These are phyloP conservation scores for Mormyrus hasselquistii DNA, from an alignment of 2,797 vertebrate species.

Conservation along the genomic window DNA sequence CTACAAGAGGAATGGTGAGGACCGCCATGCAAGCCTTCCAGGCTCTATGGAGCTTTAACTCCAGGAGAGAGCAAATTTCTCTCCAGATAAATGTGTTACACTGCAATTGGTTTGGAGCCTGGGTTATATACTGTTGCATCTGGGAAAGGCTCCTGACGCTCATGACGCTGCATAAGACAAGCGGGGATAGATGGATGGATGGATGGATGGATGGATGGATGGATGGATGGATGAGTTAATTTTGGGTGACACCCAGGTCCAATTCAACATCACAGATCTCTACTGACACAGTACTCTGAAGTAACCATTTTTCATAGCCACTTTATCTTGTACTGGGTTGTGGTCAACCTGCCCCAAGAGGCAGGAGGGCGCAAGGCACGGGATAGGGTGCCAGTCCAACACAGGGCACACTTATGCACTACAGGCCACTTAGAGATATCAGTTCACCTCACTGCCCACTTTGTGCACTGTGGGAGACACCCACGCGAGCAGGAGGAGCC, in stretches of 20 bases:
- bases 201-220: background rate
- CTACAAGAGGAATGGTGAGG: constrained; percentile 83
- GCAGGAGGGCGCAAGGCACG: background rate
- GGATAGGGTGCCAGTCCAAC: background rate
- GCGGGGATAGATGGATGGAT: background rate
- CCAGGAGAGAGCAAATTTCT: background rate
- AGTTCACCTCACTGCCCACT: background rate
- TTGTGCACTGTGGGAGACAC: background rate
- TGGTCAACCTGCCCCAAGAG: background rate
- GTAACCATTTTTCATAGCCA: background rate
- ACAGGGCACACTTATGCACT: background rate
- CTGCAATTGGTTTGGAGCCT: background rate
- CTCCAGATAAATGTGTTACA: background rate
- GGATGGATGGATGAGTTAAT: background rate
- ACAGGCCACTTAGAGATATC: background rate
- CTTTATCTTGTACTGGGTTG: background rate
- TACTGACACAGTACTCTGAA: background rate
- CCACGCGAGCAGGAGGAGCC: background rate
- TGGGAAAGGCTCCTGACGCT: background rate
- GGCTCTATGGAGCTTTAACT: background rate
- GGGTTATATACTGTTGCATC: background rate
- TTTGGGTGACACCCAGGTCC: background rate
- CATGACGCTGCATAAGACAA: background rate
- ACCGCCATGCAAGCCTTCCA: background rate
- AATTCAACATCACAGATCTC: background rate